Base-by-base conservation (phyloP, 1,140 invertebrate genomes). In the Drosophila dunni region DNA sequence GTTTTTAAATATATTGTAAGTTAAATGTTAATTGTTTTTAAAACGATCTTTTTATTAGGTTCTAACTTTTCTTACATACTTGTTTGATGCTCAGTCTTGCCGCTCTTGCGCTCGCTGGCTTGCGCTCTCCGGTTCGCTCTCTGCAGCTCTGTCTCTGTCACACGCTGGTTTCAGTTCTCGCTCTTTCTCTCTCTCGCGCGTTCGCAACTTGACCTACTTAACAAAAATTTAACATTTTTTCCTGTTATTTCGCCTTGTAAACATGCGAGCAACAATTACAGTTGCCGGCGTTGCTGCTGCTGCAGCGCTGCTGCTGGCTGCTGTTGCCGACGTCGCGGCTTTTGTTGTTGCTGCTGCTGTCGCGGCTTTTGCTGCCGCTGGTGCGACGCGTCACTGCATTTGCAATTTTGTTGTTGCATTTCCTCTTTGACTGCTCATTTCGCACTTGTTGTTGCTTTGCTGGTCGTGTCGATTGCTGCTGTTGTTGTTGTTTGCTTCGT, bases 161-260 rank as follows among this genome's bases (percentile, higher is more conserved):
- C 29, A 58, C 34, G 29, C 34, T 36, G 13, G 9, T n/a, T 34
- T 38, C 44, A 54, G 72, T 58, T 72, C 65, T 66, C 1, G 13
- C 15, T 20, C 45, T 15, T 38, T 60, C 50, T 62, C 42, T 13
- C 34, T 42, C 44, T 56, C 61, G 62, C 57, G 15, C 15, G 58
- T 51, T 62, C 62, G 75, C 90, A 91, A 90, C 90, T 85, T 91
- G 90, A 91, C 90, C 90, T 91, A 91, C 84, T 88, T 88, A 88
- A 89, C 69, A 89, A 86, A 90, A 91, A 77, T 88, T 82, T 85
- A 90, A 85, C 79, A 79, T 81, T 91, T 91, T 91, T 91, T 91
- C 90, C 90, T 88, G 90, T 91, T 91, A 91, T 91, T 86, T 78
- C 69, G 83, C 79, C 75, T 85, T 73, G 76, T 83, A 83, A 83